Base-by-base conservation (phyloP, 2,888 invertebrate genomes). In the Papilio demoleus region DNA sequence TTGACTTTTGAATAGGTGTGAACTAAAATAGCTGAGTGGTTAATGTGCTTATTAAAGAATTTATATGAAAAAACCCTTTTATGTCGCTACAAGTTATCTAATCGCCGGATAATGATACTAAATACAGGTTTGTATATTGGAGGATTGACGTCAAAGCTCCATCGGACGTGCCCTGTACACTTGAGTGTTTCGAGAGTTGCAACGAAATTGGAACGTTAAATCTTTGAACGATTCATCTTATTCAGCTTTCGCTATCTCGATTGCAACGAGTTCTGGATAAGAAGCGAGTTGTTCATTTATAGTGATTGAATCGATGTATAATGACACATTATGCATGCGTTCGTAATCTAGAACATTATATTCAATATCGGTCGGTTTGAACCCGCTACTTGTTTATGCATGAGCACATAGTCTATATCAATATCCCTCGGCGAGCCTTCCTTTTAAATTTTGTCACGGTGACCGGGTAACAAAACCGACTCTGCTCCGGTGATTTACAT, bases 381-480 rank as follows among this genome's bases (percentile, higher is more conserved):
- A 67, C 75, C 75, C 75, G 78, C 78, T 82, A 86, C 85, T 88
- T 87, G 86, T 85, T 85, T 88, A 85, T 86, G 84, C 85, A 87
- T 88, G 84, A 86, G 86, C 85, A 82, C 76, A 74, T 78, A 74
- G 77, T 79, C 80, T 80, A 80, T 78, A 76, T 76, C 76, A 83
- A 85, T 84, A 88, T 88, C 88, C 88, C 88, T 81, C 88, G 87
- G 86, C 88, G 86, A 86, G 77, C 82, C 78, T 79, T 81, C 87
- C 87, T 88, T 88, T 90, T 90, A 88, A 88, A 88, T 88, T 83
- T 75, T 79, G 75, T 80, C 81, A 82, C 81, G 83, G 78, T 81
- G 77, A 77, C 77, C 76, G 81, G 77, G 79, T 82, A 85, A 87
- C 86, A 88, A 86, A 82, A 85, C 78, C 79, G 82, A 73, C 77